Conservation (phyloP, 92 coral and sea anemone species). For the Umimayanthus kanabou region DNA sequence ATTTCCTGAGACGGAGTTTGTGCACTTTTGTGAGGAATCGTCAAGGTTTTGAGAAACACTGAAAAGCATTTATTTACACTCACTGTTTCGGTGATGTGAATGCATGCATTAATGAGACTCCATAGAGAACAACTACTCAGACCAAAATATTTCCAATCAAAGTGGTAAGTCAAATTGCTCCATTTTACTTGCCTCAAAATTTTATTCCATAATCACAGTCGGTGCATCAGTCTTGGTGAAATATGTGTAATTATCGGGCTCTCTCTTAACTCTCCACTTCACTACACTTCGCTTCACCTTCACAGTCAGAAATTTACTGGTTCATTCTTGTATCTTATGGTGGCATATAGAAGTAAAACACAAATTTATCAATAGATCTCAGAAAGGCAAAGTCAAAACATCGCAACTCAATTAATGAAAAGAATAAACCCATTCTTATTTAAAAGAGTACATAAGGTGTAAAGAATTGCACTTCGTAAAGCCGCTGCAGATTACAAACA, state of each 20-base stretch:
- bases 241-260: no score
- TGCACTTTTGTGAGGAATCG: not conserved
- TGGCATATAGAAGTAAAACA: constrained; percentile 11
- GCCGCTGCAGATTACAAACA: constrained; percentile 37
- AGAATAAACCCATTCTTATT: constrained; percentile 42
- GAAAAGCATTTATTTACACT: not conserved
- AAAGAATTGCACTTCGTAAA: not conserved
- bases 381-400: constrained; percentile 34
- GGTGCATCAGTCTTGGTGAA: not conserved
- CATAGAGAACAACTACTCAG: not conserved
- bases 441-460: constrained; percentile 26
- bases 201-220: not conserved
- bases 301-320: not conserved
- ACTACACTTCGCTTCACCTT: constrained; percentile 8
- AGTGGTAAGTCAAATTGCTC: constrained; percentile 22
- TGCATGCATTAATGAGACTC: not conserved
- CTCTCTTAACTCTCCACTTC: not conserved
- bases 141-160: not conserved
- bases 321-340: not conserved
- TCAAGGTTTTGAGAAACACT: not conserved
- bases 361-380: constrained; percentile 35
- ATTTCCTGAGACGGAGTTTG: not conserved
- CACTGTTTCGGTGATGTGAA: not conserved
- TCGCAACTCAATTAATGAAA: constrained; percentile 33
- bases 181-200: not conserved